A percentile compares a stretch with the other conserved stretches of the same genome.
phyloP scores from a whole-genome alignment of 2,113 vertebrate genomes.

The Crotalus horridus region DNA sequence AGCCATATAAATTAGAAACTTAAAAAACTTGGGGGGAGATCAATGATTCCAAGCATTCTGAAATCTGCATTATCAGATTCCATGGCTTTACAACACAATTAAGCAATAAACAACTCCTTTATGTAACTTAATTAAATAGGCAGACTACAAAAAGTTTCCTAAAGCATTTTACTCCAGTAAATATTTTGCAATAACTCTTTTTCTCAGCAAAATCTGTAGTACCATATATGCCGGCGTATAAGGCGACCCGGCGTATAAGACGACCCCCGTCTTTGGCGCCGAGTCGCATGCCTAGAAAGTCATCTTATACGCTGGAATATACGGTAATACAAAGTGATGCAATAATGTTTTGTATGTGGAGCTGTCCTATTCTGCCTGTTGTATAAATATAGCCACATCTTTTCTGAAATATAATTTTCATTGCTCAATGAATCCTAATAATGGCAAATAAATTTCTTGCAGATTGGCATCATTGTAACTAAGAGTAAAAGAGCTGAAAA shows the following conservation, averaged over 20 bases:
- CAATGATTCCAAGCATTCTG: not conserved
- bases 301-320: no score
- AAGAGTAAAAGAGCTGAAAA: constrained; percentile 96
- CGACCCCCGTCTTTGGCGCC: no score
- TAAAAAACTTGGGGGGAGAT: not conserved
- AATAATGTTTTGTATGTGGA: not conserved
- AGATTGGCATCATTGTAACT: constrained; percentile 93
- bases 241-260: no score
- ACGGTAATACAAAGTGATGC: not conserved
- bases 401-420: not conserved
- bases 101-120: not conserved
- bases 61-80: not conserved
- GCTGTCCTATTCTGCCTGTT: not conserved
- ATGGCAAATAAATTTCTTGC: constrained; percentile 21
- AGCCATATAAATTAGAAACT: not conserved
- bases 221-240: no score
- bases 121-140: not conserved
- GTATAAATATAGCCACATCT: not conserved
- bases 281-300: no score
- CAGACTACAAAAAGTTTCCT: not conserved
- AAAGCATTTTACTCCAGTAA: not conserved
- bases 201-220: not conserved
- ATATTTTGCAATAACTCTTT: not conserved
- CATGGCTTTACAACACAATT: not conserved
- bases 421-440: not conserved